A percentile compares a stretch with the other conserved stretches of the same genome.
Conservation (phyloP, 2,888 invertebrate species). For the Tuta absoluta region DNA sequence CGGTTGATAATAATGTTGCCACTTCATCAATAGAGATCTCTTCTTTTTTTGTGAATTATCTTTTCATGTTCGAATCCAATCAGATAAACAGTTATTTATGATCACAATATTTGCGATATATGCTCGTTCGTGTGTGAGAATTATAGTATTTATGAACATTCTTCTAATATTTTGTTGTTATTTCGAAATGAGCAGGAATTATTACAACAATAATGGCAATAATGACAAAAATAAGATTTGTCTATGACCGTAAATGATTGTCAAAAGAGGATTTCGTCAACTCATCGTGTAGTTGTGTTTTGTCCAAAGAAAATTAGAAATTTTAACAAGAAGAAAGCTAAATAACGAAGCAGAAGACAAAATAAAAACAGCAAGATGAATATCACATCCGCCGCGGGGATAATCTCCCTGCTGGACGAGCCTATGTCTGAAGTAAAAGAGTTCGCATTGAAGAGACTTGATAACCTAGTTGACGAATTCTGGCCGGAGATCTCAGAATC, state of each 20-base stretch:
- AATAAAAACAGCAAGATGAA: slow-evolving; percentile 60
- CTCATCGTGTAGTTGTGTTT: slow-evolving; percentile 59
- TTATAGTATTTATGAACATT: too few relatives aligned
- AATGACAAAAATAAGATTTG: background rate
- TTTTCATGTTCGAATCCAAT: too few relatives aligned
- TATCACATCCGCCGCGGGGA: slow-evolving; percentile 87
- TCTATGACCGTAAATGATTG: slow-evolving; percentile 42
- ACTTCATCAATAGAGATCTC: background rate
- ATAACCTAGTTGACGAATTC: slow-evolving; percentile 97
- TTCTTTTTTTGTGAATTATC: too few relatives aligned
- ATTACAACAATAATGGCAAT: background rate
- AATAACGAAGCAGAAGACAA: slow-evolving; percentile 25
- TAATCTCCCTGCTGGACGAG: slow-evolving; percentile 97
- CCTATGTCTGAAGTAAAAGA: slow-evolving; percentile 95
- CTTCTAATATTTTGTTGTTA: too few relatives aligned
- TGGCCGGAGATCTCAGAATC: slow-evolving; percentile 99
- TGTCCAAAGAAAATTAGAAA: background rate
- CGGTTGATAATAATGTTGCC: too few relatives aligned
- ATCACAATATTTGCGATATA: too few relatives aligned
- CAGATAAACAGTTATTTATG: too few relatives aligned
- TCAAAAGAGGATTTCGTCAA: slow-evolving; percentile 66
- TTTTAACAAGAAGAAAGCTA: slow-evolving; percentile 27
- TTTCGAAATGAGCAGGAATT: too few relatives aligned
- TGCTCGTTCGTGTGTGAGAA: too few relatives aligned
- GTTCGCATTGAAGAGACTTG: slow-evolving; percentile 95